Percentiles rank a stretch among this genome's conserved stretches.
These are phyloP conservation scores for Bombus haemorrhoidalis DNA, from an alignment of 1,140 invertebrate species.

Conservation along the genomic window DNA sequence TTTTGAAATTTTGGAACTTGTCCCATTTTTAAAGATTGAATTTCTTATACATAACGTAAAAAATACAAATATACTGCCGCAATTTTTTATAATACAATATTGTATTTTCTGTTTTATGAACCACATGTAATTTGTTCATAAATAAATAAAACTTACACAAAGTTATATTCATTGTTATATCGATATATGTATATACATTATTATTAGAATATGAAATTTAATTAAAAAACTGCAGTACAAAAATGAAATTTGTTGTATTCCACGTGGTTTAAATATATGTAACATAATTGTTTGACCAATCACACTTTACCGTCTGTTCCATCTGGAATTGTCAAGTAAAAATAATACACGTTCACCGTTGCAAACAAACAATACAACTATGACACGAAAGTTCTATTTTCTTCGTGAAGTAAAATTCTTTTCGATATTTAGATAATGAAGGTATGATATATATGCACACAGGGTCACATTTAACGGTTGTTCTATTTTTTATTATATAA, in stretches of 20 bases:
- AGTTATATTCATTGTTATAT: background rate
- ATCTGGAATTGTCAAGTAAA: slow-evolving; percentile 25
- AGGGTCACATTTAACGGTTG: background rate
- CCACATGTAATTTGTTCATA: slow-evolving; percentile 28
- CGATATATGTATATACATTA: background rate
- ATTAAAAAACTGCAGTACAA: background rate
- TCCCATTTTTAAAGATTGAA: slow-evolving; percentile 1
- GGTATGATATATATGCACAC: background rate
- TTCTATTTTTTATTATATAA: background rate
- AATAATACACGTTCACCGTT: slow-evolving; percentile 15
- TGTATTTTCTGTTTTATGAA: slow-evolving; percentile 1
- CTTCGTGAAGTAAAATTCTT: background rate
- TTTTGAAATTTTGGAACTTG: slow-evolving; percentile 12
- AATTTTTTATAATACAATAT: background rate
- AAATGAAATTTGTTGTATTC: slow-evolving; percentile 32
- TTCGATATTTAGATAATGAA: slow-evolving; percentile 1
- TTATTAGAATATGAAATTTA: background rate
- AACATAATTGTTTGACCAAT: slow-evolving; percentile 67
- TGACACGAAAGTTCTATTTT: background rate
- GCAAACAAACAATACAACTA: background rate
- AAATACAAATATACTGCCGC: slow-evolving; percentile 13
- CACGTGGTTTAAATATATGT: slow-evolving; percentile 36
- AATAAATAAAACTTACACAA: slow-evolving; percentile 21
- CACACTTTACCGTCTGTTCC: slow-evolving; percentile 64
- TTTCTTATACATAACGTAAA: background rate